These are phyloP conservation scores for Theretra japonica DNA, from an alignment of 2,888 invertebrate genomes.

Conservation along the genomic window DNA sequence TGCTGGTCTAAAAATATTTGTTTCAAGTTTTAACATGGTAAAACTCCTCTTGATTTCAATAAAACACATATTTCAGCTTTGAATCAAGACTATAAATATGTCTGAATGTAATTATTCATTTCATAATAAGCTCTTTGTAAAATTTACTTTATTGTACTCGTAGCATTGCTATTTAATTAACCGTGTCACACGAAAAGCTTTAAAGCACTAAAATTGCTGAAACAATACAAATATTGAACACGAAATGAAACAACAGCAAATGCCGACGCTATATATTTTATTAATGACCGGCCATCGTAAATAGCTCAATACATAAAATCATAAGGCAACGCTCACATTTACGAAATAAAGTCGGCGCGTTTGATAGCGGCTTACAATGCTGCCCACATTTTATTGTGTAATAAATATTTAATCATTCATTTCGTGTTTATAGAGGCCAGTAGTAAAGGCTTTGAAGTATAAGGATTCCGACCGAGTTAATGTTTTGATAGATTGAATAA, in stretches of 20 bases:
- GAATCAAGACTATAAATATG: too few relatives aligned
- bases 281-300: conserved; percentile 47
- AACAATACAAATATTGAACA: conserved; percentile 25
- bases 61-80: too few relatives aligned
- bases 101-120: conserved; percentile 4
- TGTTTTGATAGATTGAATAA: too few relatives aligned
- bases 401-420: neutral
- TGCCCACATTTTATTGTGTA: neutral
- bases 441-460: neutral
- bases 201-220: conserved; percentile 20
- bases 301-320: conserved; percentile 50
- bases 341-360: neutral
- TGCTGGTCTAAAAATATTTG: too few relatives aligned
- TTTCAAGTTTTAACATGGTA: too few relatives aligned
- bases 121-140: neutral
- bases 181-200: conserved; percentile 31
- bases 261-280: conserved; percentile 34
- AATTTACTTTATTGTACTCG: neutral
- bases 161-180: conserved; percentile 13
- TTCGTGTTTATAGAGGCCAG: too few relatives aligned
- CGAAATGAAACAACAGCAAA: conserved; percentile 1
- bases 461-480: neutral
- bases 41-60: too few relatives aligned
- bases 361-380: neutral
- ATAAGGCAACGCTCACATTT: conserved; percentile 36